Evolutionary conservation across 2,888 invertebrate genomes (phyloP).

Genomic region (Meganola albula): DNA sequence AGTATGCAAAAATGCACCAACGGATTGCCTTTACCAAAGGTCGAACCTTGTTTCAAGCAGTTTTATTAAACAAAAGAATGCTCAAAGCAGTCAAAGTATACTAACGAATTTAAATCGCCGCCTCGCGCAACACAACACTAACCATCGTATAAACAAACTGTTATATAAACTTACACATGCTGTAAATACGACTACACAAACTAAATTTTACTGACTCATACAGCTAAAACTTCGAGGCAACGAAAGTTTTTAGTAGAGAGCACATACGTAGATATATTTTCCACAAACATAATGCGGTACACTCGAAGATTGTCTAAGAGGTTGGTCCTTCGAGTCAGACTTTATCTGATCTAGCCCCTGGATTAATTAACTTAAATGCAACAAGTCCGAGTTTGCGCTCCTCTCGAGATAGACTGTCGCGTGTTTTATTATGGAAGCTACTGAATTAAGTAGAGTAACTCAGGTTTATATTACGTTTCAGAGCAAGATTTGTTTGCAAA

Average conservation of each 20-base stretch:
- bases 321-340: slow-evolving; percentile 47
- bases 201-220: slow-evolving; percentile 13
- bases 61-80: too few relatives aligned
- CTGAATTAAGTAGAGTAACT: slow-evolving; percentile 57
- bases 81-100: slow-evolving; percentile 6
- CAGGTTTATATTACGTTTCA: slow-evolving; percentile 40
- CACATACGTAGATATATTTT: slow-evolving; percentile 27
- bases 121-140: too few relatives aligned
- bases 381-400: slow-evolving; percentile 72
- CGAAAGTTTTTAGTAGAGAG: slow-evolving; percentile 20
- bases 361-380: slow-evolving; percentile 77
- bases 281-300: slow-evolving; percentile 30
- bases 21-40: too few relatives aligned
- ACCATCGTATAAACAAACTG: too few relatives aligned
- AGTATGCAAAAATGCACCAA: too few relatives aligned
- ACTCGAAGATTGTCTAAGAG: slow-evolving; percentile 32
- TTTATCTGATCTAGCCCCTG: slow-evolving; percentile 63
- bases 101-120: too few relatives aligned
- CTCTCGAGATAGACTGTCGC: slow-evolving; percentile 64
- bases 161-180: too few relatives aligned
- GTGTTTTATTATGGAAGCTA: slow-evolving; percentile 65
- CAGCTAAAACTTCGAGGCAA: slow-evolving; percentile 21
- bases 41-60: too few relatives aligned
- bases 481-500: slow-evolving; percentile 25
- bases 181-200: slow-evolving; percentile 7